Evolutionary conservation across 2,113 vertebrate species (phyloP), one percentile per base, ranked within the genome.

Genomic region (Oryzias woworae): DNA sequence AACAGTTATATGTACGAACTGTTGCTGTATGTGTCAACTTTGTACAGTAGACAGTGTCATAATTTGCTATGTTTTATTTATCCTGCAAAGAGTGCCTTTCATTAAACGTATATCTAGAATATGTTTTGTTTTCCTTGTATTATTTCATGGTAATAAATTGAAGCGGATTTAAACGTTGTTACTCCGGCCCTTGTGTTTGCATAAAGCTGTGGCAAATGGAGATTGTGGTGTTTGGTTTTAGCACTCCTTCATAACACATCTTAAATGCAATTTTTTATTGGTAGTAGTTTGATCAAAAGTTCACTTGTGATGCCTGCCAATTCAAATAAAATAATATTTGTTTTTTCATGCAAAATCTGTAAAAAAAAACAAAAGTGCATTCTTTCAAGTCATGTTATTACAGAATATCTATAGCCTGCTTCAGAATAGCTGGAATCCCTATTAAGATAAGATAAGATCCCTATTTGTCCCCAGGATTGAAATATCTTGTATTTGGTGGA

Each of bases 21-120:
- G 77, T 85, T 79, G 71, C 77, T 88, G 84, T 83, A 73, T 75
- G 73, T 83, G 79, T 86, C 82, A 79, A 78, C 62, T 66, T 50
- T 78, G 73, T 77, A 69, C 76, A 74, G 63, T 72, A 75, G 24
- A 75, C 75, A 81, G 62, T 58, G 78, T 85, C 81, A 78, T 80
- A 71, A 78, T 77, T 65, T 83, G 83, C 71, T 73, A 73, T 83
- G 79, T 88, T 89, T 85, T 73, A 81, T 82, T 74, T 52, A 82
- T 71, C 58, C 73, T 88, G 84, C 86, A 87, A 83, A 75, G 87
- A 91, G 91, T 92, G 91, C 91, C 90, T 91, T 92, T 83, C 79
- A 92, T 91, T 91, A 90, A 91, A 91, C 71, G 66, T 72, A 69
- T 90, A 87, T 75, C 50, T 61, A 54, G 72, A 85, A 66, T 53